phyloP scores from a whole-genome alignment of 2,888 invertebrate species.

The Pandemis cinnamomeana region DNA sequence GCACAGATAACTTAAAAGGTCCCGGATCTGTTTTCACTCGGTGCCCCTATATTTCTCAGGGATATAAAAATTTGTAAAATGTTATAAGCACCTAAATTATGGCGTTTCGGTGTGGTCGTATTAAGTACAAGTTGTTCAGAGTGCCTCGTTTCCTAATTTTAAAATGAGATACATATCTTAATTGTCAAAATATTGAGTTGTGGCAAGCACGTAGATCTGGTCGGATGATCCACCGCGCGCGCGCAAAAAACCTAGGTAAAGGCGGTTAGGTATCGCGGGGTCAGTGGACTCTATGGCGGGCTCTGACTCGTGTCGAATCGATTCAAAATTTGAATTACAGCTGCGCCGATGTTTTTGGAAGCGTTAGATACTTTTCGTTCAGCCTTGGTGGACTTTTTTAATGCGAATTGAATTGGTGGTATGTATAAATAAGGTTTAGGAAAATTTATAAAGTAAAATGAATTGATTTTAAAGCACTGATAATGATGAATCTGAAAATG shows the following conservation, averaged over 20 bases:
- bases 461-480: too few species aligned
- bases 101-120: conserved; percentile 25
- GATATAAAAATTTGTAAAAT: conserved; percentile 27
- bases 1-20: conserved; percentile 17
- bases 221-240: conserved; percentile 42
- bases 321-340: conserved; percentile 73
- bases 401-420: not conserved
- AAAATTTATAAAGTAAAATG: too few species aligned
- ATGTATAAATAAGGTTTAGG: too few species aligned
- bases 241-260: conserved; percentile 49
- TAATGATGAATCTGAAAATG: too few species aligned
- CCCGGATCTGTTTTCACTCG: conserved; percentile 11
- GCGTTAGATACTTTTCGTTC: not conserved
- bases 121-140: conserved; percentile 12
- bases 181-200: conserved; percentile 49
- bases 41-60: conserved; percentile 27
- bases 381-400: not conserved
- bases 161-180: conserved; percentile 35
- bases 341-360: conserved; percentile 30
- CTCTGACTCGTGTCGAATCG: conserved; percentile 68
- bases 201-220: conserved; percentile 41
- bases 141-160: conserved; percentile 32
- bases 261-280: conserved; percentile 50
- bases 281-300: conserved; percentile 50
- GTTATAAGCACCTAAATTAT: not conserved